These are phyloP conservation scores for Hydrophis major DNA, from an alignment of 2,797 vertebrate genomes.

Conservation along the genomic window DNA sequence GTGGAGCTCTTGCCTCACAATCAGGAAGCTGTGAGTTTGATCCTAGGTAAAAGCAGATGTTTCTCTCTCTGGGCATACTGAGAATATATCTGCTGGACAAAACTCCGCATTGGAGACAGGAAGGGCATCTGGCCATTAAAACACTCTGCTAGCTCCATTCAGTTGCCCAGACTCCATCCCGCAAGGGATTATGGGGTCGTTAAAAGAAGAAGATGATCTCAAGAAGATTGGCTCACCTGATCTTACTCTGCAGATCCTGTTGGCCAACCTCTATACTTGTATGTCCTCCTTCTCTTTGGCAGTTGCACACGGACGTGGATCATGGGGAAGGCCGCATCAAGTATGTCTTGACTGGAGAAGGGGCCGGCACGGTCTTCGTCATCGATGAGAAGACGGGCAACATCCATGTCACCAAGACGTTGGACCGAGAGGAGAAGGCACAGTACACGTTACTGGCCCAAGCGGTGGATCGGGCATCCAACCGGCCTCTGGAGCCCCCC, in stretches of 20 bases:
- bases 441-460: slow-evolving; percentile 88
- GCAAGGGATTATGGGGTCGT: too few relatives aligned
- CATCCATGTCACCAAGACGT: slow-evolving; percentile 90
- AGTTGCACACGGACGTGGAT: slow-evolving; percentile 88
- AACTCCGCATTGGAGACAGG: too few relatives aligned
- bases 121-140: too few relatives aligned
- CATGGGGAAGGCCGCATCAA: slow-evolving; percentile 85
- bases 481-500: slow-evolving; percentile 86
- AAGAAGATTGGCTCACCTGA: neutral
- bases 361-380: slow-evolving; percentile 88
- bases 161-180: too few relatives aligned
- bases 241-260: neutral
- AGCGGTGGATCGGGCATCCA: slow-evolving; percentile 85
- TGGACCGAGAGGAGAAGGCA: slow-evolving; percentile 90
- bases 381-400: slow-evolving; percentile 91
- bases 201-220: too few relatives aligned
- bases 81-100: too few relatives aligned
- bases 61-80: too few relatives aligned
- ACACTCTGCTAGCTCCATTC: too few relatives aligned
- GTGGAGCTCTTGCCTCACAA: too few relatives aligned
- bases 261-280: neutral
- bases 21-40: too few relatives aligned
- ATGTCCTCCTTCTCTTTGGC: neutral
- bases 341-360: slow-evolving; percentile 87
- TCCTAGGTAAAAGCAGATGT: too few relatives aligned